Evolutionary conservation across 2,797 vertebrate species (phyloP).

Genomic region (Cyprinodon diabolis): DNA sequence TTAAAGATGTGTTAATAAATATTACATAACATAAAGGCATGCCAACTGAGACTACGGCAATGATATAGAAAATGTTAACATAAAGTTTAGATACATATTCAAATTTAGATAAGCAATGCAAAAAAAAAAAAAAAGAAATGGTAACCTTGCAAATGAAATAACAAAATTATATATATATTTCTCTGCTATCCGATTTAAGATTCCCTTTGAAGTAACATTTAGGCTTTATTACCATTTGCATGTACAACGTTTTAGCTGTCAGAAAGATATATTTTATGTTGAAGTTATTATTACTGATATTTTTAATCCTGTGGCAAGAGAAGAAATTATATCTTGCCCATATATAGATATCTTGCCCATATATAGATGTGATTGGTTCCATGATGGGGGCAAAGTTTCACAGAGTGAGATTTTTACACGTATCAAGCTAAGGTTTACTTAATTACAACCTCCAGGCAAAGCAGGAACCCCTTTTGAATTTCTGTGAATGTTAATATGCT

Average conservation of each 20-base stretch:
- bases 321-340: slow-evolving; percentile 90
- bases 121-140: slow-evolving; percentile 41
- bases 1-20: background rate
- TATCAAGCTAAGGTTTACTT: slow-evolving; percentile 99
- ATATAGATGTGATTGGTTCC: slow-evolving; percentile 93
- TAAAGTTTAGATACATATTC: slow-evolving; percentile 20
- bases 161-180: slow-evolving; percentile 69
- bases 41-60: slow-evolving; percentile 45
- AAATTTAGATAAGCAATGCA: slow-evolving; percentile 41
- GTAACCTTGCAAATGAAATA: slow-evolving; percentile 48
- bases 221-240: slow-evolving; percentile 64
- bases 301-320: slow-evolving; percentile 94
- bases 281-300: slow-evolving; percentile 97
- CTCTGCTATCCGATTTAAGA: slow-evolving; percentile 73
- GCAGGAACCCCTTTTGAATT: slow-evolving; percentile 99
- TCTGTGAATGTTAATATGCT: slow-evolving; percentile 99
- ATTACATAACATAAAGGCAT: background rate
- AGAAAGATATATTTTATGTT: slow-evolving; percentile 88
- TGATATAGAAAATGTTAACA: slow-evolving; percentile 46
- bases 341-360: too few species aligned
- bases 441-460: slow-evolving; percentile 99
- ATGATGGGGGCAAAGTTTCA: slow-evolving; percentile 85
- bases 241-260: slow-evolving; percentile 80
- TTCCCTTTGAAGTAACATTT: slow-evolving; percentile 56
- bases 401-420: slow-evolving; percentile 98